Evolutionary conservation across 2,797 vertebrate genomes (phyloP).

Genomic region (Lepus oiostolus): DNA sequence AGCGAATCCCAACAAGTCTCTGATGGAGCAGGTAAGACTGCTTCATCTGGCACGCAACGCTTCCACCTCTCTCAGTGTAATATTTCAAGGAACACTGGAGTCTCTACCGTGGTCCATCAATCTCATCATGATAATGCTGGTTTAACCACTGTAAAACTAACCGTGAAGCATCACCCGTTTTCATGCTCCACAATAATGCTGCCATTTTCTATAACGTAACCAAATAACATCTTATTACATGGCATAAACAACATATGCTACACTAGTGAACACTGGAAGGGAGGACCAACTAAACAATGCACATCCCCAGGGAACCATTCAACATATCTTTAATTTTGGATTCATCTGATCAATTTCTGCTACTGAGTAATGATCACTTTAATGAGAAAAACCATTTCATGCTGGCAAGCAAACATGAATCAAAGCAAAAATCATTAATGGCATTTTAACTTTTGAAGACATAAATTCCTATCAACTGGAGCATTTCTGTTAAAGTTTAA

Average conservation of each 20-base stretch:
- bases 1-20: neutral
- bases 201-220: conserved; percentile 24
- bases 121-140: neutral
- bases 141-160: conserved; percentile 40
- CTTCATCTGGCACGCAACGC: neutral
- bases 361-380: conserved; percentile 58
- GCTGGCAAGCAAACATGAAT: conserved; percentile 37
- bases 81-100: conserved; percentile 5
- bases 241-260: conserved; percentile 14
- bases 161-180: conserved; percentile 17
- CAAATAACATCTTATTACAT: conserved; percentile 25
- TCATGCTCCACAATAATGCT: conserved; percentile 43
- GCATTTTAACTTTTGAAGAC: conserved; percentile 56
- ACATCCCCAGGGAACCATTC: neutral
- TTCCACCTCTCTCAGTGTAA: neutral
- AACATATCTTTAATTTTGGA: neutral
- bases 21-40: neutral
- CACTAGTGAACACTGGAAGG: neutral
- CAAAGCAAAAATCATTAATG: conserved; percentile 42
- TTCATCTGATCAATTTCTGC: conserved; percentile 49
- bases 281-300: neutral
- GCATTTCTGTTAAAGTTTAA: conserved; percentile 33
- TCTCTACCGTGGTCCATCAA: conserved; percentile 40
- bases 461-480: conserved; percentile 37
- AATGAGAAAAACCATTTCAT: conserved; percentile 55